A percentile compares a stretch with the other conserved stretches of the same genome.
These are phyloP conservation scores for Ceratothoa steindachneri DNA, from an alignment of 2,888 invertebrate species.

Conservation along the genomic window DNA sequence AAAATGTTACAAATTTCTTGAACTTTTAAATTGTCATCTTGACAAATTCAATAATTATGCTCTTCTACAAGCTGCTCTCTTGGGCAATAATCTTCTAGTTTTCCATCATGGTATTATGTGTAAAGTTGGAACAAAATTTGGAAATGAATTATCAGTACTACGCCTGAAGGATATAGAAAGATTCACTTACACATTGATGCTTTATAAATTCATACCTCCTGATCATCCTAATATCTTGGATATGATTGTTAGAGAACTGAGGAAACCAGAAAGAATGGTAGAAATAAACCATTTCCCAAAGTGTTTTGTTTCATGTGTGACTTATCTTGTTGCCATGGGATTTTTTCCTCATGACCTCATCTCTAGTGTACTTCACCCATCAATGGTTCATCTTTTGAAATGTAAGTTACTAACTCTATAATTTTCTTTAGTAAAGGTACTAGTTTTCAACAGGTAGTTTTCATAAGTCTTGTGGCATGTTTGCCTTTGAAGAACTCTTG, in stretches of 20 bases:
- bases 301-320: slow-evolving; percentile 61
- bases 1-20: slow-evolving; percentile 58
- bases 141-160: slow-evolving; percentile 55
- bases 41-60: slow-evolving; percentile 61
- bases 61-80: slow-evolving; percentile 64
- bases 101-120: slow-evolving; percentile 57
- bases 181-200: slow-evolving; percentile 61
- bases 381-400: slow-evolving; percentile 60
- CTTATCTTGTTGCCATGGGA: slow-evolving; percentile 61
- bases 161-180: slow-evolving; percentile 74
- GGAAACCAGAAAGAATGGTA: slow-evolving; percentile 56
- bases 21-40: slow-evolving; percentile 59
- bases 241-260: slow-evolving; percentile 57
- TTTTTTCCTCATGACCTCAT: slow-evolving; percentile 63
- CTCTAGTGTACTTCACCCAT: slow-evolving; percentile 58
- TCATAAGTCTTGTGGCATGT: too few species aligned
- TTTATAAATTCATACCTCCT: slow-evolving; percentile 60
- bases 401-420: slow-evolving; percentile 54
- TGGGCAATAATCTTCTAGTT: slow-evolving; percentile 58
- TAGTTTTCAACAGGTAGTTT: too few species aligned
- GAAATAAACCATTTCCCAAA: slow-evolving; percentile 62
- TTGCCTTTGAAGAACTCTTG: too few species aligned
- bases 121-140: slow-evolving; percentile 59
- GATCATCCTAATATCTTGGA: slow-evolving; percentile 54
- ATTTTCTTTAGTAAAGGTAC: too few species aligned